Evolutionary conservation across 2,888 invertebrate species (phyloP).

Genomic region (Eubasilissa splendida): DNA sequence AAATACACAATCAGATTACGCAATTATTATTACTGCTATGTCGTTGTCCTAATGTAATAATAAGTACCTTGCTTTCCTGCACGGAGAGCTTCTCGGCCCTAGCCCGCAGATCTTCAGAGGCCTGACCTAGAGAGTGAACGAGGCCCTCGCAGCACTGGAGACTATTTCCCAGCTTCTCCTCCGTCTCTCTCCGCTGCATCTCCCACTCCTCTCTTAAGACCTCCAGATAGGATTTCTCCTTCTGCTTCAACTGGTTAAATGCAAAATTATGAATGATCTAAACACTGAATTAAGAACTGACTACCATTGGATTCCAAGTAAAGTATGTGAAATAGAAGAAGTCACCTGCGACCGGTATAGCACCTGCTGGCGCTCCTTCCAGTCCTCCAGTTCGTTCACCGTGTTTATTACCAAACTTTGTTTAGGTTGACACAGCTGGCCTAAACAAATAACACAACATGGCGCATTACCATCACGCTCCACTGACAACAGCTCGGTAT

Average conservation of each 20-base stretch:
- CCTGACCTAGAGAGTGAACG: not conserved
- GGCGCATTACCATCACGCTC: too few species aligned
- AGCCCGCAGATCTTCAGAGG: not conserved
- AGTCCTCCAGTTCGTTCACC: slow-evolving; percentile 80
- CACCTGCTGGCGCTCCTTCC: slow-evolving; percentile 81
- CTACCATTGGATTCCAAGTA: too few species aligned
- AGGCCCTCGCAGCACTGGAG: not conserved
- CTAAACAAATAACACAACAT: slow-evolving; percentile 66
- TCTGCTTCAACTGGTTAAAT: slow-evolving; percentile 25
- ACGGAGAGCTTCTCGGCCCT: slow-evolving; percentile 8
- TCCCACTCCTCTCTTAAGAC: slow-evolving; percentile 25
- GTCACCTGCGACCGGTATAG: slow-evolving; percentile 75
- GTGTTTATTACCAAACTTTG: slow-evolving; percentile 68
- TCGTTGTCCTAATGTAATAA: not conserved
- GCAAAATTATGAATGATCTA: not conserved
- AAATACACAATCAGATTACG: not conserved
- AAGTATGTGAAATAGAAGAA: not conserved
- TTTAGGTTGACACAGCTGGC: slow-evolving; percentile 33
- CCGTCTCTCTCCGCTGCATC: not conserved
- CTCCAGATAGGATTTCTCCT: not conserved
- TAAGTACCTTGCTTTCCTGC: slow-evolving; percentile 20
- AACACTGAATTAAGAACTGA: too few species aligned
- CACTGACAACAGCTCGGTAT: too few species aligned
- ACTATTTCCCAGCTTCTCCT: not conserved
- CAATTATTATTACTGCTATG: not conserved